Evolutionary conservation across 2,797 vertebrate species (phyloP).

Genomic region (Luscinia luscinia): DNA sequence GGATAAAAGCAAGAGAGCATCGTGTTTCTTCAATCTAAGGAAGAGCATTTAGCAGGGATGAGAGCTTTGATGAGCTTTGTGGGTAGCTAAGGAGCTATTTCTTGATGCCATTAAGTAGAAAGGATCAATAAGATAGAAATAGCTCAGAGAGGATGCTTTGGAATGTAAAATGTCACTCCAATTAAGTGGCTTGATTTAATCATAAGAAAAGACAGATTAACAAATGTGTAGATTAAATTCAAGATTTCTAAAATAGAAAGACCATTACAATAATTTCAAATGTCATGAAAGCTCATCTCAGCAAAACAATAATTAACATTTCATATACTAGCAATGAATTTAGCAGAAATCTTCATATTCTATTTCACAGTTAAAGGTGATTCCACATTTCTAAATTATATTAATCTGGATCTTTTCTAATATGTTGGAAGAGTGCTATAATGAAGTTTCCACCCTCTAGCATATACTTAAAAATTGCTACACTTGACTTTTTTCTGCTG

Average conservation of each 20-base stretch:
- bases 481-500: not conserved
- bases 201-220: not conserved
- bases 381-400: not conserved
- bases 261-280: not conserved
- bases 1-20: not conserved
- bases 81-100: not conserved
- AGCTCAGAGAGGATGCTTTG: not conserved
- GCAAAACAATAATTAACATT: not conserved
- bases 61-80: not conserved
- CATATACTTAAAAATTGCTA: not conserved
- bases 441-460: not conserved
- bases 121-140: constrained; percentile 23
- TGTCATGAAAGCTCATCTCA: not conserved
- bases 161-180: not conserved
- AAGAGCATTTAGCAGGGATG: not conserved
- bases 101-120: not conserved
- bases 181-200: not conserved
- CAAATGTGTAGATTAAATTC: not conserved
- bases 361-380: not conserved
- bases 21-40: not conserved
- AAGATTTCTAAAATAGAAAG: not conserved
- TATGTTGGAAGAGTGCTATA: not conserved
- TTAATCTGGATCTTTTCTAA: not conserved
- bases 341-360: not conserved
- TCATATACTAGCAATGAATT: not conserved